Evolutionary conservation across 2,113 vertebrate species (phyloP).

Genomic region (Urocitellus parryii): DNA sequence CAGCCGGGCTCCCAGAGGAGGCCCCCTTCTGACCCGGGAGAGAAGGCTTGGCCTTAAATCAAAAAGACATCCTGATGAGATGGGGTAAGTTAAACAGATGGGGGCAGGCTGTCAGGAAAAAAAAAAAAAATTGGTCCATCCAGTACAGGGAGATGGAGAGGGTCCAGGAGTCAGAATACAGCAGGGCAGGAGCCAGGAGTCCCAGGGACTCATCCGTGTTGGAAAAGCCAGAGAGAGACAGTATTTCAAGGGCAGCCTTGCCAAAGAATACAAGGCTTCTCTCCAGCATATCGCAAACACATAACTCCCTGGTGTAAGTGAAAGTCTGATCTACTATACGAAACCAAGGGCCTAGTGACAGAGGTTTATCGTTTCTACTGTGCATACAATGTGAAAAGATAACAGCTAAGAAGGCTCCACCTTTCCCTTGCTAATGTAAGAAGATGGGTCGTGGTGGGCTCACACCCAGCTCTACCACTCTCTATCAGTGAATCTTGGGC

Average conservation of each 20-base stretch:
- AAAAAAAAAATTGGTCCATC: conserved; percentile 61
- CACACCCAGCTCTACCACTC: too few relatives aligned
- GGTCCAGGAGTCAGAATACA: not conserved
- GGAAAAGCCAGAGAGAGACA: not conserved
- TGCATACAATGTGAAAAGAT: not conserved
- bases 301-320: not conserved
- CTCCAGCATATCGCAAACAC: not conserved
- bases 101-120: conserved; percentile 37
- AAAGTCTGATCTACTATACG: not conserved
- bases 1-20: conserved; percentile 74
- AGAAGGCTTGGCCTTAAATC: conserved; percentile 84
- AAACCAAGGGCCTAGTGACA: not conserved
- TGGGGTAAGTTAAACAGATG: conserved; percentile 80
- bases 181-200: conserved; percentile 20
- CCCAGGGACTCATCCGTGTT: not conserved
- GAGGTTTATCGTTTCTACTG: too few relatives aligned
- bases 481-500: not conserved
- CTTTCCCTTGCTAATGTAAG: not conserved
- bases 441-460: not conserved
- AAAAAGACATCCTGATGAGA: conserved; percentile 85
- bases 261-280: not conserved
- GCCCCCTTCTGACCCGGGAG: conserved; percentile 73
- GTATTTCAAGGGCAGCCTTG: conserved; percentile 54
- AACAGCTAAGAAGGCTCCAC: accelerated
- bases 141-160: conserved; percentile 12